Evolutionary conservation across 2,113 vertebrate species (phyloP), one percentile per base, ranked within the genome.

Genomic region (Campylomormyrus tamandua): DNA sequence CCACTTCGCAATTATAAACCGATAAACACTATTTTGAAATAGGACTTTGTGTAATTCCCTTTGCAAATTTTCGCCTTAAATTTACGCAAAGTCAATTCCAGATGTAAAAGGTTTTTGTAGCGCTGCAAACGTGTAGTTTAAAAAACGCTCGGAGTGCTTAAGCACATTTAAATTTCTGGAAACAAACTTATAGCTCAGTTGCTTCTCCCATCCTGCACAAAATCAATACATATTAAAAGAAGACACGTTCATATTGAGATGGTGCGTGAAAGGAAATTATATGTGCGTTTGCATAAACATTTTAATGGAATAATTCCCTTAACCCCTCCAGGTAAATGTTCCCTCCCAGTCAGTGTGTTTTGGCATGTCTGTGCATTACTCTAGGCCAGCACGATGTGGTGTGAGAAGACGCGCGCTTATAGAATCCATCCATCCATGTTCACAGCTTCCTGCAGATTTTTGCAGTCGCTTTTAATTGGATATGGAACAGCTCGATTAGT

Each of bases 281-380:
- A 74, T 74, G 13, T 13, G 31, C 66, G 24, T 88, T 49, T 74
- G 17, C 87, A 39, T 88, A 21, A 42, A 58, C 42, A 39, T 50
- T 89, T 89, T 49, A 89, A 74, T 89, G n/a, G 48, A 89, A 50
- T 19, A 45, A 46, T 80, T 24, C 70, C 52, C 27, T 49, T 27
- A 15, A 53, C 35, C 11, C 50, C 77, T 89, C 35, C 13, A 77
- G 49, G 52, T 89, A 56, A 84, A 62, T 83, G 80, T 46, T 58
- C 42, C 39, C 50, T 31, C 17, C 66, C n/a, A 39, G 70, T 83
- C 89, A 45, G 50, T 83, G n/a, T 83, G 52, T 53, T 84, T 89
- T 84, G 52, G 58, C 45, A 74, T 46, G 62, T 27, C 42, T 84
- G 39, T 84, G 19, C 17, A 24, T 77, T 39, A 77, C 10, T 77